phyloP scores from a whole-genome alignment of 2,797 vertebrate species.

The Sparus aurata region DNA sequence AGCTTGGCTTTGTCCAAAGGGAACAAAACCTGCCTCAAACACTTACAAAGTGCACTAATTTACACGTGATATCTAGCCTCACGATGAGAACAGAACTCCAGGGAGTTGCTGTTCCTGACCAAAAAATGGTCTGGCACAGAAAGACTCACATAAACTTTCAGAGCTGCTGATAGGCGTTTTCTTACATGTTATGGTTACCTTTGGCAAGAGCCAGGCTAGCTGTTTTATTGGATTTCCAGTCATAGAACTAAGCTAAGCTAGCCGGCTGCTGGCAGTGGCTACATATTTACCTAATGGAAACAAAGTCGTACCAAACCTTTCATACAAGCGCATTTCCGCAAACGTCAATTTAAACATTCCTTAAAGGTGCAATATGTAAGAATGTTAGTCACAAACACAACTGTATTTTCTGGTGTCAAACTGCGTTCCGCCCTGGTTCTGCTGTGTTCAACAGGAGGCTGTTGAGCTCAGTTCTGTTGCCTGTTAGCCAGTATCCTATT shows the following conservation, averaged over 20 bases:
- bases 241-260: slow-evolving; percentile 1
- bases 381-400: too few relatives aligned
- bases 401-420: too few relatives aligned
- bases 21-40: not conserved
- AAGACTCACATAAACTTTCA: too few relatives aligned
- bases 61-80: not conserved
- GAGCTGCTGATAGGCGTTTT: not conserved
- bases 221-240: not conserved
- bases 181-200: not conserved
- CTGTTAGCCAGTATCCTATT: too few relatives aligned
- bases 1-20: not conserved
- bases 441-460: too few relatives aligned
- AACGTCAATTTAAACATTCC: not conserved
- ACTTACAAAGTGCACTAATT: not conserved
- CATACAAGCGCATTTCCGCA: not conserved
- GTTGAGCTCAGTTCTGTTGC: too few relatives aligned
- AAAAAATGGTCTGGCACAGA: not conserved
- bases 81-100: not conserved
- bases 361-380: too few relatives aligned
- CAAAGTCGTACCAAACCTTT: too few relatives aligned
- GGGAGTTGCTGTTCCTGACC: not conserved
- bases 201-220: not conserved
- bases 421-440: too few relatives aligned
- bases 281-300: not conserved
- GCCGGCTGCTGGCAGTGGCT: too few relatives aligned